Base-by-base conservation (phyloP, 2,113 vertebrate species). In the Microtus pennsylvanicus region DNA sequence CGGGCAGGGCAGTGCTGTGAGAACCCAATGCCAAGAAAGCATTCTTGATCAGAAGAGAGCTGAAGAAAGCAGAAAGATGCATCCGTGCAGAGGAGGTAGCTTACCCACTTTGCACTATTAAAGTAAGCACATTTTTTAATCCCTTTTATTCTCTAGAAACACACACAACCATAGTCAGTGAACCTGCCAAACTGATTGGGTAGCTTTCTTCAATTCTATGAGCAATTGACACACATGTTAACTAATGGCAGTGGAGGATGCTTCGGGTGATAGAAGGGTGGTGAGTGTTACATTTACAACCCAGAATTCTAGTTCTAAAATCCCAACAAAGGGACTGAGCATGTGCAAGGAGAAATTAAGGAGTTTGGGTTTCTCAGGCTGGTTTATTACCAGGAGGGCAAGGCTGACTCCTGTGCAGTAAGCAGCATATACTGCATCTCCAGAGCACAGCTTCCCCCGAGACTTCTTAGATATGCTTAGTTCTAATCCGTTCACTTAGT, bases 381-480 rank as follows among this genome's bases (percentile, higher is more conserved):
- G 95, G 80, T 94, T 97, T 93, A 33, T 94, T 92, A 91, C 91
- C 90, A 93, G 94, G 72, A 94, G 88, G 55, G 94, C 75, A 69
- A 94, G 77, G 21, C 69, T 90, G 91, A 72, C 75, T 93, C 86
- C 92, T 98, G 97, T 96, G 97, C 97, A 97, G 93, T 91, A 77
- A 93, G 93, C 96, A 95, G 69, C 55, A 67, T 91, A 55, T 1
- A 0, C 21, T 45, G 67, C 74, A 21, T 87, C 96, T 94, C 97
- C 52, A 72, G 92, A 94, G 97, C 47, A 82, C 13, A n/a, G 72
- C 86, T 70, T 95, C 95, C 95, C 95, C 21, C 8, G 96, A 94
- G 97, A 93, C 63, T 94, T 91, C 88, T 76, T 65, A 74, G 33
- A 92, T 89, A 83, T 55, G 33, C 65, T 88, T 3, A 2, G 19